Percentiles rank a stretch among this genome's conserved stretches.
These are phyloP conservation scores for Halcyon malimbica DNA, from an alignment of 2,113 vertebrate genomes.

Conservation along the genomic window DNA sequence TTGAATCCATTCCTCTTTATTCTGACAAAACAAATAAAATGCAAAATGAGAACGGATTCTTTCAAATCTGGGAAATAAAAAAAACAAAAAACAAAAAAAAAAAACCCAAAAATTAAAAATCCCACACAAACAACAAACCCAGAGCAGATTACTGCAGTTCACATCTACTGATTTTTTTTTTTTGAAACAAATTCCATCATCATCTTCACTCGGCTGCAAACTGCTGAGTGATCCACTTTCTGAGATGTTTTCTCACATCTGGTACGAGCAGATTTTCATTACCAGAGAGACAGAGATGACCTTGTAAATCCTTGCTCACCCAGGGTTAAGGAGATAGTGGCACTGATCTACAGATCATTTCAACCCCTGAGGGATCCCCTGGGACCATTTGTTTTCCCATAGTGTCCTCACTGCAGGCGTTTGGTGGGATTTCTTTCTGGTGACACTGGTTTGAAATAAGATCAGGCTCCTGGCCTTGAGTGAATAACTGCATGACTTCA, in stretches of 20 bases:
- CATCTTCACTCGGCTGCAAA: not conserved
- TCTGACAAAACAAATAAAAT: not conserved
- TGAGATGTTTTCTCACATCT: not conserved
- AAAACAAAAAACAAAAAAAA: not conserved
- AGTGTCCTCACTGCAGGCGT: not conserved
- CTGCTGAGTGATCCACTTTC: not conserved
- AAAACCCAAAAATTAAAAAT: not conserved
- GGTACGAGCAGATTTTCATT: not conserved
- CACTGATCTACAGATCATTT: not conserved
- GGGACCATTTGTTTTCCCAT: not conserved
- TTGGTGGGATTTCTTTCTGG: not conserved
- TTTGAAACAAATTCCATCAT: not conserved
- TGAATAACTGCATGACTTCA: not conserved
- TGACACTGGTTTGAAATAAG: not conserved
- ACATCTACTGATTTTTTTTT: not conserved
- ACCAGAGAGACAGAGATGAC: not conserved
- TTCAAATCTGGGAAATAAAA: not conserved
- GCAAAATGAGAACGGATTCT: not conserved
- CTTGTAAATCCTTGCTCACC: not conserved
- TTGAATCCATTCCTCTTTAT: constrained; percentile 7
- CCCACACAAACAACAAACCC: not conserved
- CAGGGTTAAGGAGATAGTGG: not conserved
- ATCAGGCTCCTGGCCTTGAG: not conserved
- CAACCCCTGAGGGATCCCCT: not conserved
- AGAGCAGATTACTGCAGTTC: not conserved